These are phyloP conservation scores for Phlogophora meticulosa DNA, from an alignment of 2,888 invertebrate species.

Conservation along the genomic window DNA sequence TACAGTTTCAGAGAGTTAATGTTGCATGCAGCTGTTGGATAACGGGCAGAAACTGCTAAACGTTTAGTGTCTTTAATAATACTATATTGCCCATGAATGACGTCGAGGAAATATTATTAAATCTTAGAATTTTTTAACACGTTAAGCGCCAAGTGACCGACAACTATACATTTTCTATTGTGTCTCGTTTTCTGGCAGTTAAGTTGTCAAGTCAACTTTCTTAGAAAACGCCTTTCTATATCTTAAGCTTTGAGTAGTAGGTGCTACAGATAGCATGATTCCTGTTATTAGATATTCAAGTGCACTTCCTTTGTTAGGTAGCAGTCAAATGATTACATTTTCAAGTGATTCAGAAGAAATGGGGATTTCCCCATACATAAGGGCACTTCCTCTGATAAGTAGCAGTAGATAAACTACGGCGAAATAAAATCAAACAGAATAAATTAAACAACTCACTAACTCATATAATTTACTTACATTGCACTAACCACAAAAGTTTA, in stretches of 20 bases:
- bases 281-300: not conserved
- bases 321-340: not conserved
- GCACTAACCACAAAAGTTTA: slow-evolving; percentile 10
- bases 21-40: slow-evolving; percentile 4
- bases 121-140: not conserved
- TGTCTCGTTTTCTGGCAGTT: too few species aligned
- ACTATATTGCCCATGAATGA: not conserved
- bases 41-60: slow-evolving; percentile 16
- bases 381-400: not conserved
- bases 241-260: slow-evolving; percentile 6
- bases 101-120: slow-evolving; percentile 26
- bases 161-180: too few species aligned
- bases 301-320: too few species aligned
- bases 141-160: too few species aligned
- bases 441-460: not conserved
- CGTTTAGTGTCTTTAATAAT: not conserved
- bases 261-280: slow-evolving; percentile 24
- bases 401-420: slow-evolving; percentile 2
- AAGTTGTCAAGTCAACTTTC: slow-evolving; percentile 9
- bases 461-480: slow-evolving; percentile 12
- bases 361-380: slow-evolving; percentile 7
- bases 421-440: too few species aligned
- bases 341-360: slow-evolving; percentile 11
- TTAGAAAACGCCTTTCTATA: slow-evolving; percentile 19
- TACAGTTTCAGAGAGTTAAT: slow-evolving; percentile 7